These are phyloP conservation scores for Mesorhabditis belari DNA, from an alignment of 2,888 invertebrate genomes.

Conservation along the genomic window DNA sequence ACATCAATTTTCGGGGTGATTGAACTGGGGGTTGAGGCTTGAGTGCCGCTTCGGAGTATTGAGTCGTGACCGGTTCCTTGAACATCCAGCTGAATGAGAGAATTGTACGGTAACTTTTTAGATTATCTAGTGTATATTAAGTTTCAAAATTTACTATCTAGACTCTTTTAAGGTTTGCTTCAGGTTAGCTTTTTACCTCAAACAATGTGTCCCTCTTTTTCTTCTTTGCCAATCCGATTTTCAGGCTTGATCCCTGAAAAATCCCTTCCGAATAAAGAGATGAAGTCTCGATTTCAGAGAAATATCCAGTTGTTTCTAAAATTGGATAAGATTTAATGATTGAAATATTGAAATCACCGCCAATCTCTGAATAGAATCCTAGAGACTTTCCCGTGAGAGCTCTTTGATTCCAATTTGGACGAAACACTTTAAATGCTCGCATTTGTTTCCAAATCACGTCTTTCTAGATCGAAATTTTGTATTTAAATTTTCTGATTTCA, in stretches of 20 bases:
- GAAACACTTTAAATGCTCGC: slow-evolving; percentile 33
- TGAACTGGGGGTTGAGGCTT: slow-evolving; percentile 14
- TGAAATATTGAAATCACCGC: not conserved
- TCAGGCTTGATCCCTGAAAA: too few species aligned
- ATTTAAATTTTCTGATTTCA: not conserved
- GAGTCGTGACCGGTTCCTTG: not conserved
- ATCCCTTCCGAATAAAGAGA: too few species aligned
- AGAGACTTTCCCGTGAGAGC: slow-evolving; percentile 23
- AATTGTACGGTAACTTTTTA: too few species aligned
- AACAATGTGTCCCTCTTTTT: too few species aligned
- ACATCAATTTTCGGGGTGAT: slow-evolving; percentile 13
- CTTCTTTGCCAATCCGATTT: too few species aligned
- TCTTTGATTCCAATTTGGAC: slow-evolving; percentile 28
- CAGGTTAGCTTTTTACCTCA: too few species aligned
- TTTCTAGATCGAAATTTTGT: slow-evolving; percentile 8
- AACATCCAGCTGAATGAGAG: not conserved
- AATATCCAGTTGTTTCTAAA: slow-evolving; percentile 16
- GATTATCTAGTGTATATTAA: too few species aligned
- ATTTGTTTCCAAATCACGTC: slow-evolving; percentile 30
- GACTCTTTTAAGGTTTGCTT: too few species aligned
- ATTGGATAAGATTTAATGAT: too few species aligned
- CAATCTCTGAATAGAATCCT: slow-evolving; percentile 10
- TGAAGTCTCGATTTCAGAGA: too few species aligned
- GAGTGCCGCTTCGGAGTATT: slow-evolving; percentile 13
- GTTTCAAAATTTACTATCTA: too few species aligned